Percentiles rank a stretch among this genome's conserved stretches.
phyloP scores from a whole-genome alignment of 2,797 vertebrate species.

The Falco peregrinus region DNA sequence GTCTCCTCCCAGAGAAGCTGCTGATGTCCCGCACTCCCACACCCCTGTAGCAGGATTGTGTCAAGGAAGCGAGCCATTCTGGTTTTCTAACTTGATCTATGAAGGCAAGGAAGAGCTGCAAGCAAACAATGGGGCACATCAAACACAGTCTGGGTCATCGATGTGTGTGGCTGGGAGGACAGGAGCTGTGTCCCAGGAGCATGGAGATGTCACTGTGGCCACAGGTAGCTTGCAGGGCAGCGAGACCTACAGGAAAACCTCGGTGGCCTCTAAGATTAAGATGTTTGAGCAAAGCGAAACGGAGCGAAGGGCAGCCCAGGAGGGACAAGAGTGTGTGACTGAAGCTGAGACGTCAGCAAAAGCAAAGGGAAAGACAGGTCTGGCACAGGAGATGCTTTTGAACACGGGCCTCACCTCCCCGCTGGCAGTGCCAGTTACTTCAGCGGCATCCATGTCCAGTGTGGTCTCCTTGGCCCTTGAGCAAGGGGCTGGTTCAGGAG shows the following conservation, averaged over 20 bases:
- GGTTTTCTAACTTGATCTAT: not conserved
- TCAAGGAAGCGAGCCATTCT: not conserved
- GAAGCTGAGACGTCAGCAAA: not conserved
- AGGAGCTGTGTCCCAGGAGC: not conserved
- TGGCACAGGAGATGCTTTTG: not conserved
- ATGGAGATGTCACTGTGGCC: not conserved
- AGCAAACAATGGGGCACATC: not conserved
- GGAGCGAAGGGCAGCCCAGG: not conserved
- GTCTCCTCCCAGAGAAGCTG: not conserved
- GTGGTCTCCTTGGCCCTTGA: not conserved
- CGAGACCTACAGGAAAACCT: constrained; percentile 50
- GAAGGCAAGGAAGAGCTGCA: not conserved
- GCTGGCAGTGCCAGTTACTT: not conserved
- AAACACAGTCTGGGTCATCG: not conserved
- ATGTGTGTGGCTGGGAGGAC: not conserved
- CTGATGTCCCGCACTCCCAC: not conserved
- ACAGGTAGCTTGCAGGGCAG: constrained; percentile 12
- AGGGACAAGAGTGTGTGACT: not conserved
- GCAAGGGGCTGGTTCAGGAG: not conserved
- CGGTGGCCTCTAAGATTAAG: constrained; percentile 78
- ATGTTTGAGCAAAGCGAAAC: constrained; percentile 72
- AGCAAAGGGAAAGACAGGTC: not conserved
- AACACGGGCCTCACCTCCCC: not conserved
- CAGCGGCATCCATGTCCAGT: not conserved
- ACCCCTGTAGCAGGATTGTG: not conserved